Percentiles rank a stretch among this genome's conserved stretches.
phyloP scores from a whole-genome alignment of 2,888 invertebrate species.

The Adelphocoris suturalis region DNA sequence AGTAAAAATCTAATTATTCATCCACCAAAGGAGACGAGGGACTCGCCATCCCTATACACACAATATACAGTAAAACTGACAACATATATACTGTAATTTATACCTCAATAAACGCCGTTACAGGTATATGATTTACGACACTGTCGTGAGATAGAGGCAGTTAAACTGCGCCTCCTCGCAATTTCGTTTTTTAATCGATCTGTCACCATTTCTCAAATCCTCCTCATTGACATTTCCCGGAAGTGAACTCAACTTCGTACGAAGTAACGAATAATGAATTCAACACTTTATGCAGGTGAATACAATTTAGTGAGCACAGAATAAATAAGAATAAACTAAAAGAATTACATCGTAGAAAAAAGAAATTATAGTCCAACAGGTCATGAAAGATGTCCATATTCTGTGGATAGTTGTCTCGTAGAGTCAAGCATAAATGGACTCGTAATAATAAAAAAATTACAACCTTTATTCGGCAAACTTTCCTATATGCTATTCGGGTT shows the following conservation, averaged over 20 bases:
- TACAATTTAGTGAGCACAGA: too few species aligned
- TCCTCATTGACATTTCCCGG: neutral
- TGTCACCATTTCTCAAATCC: conserved; percentile 55
- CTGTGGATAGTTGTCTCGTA: too few species aligned
- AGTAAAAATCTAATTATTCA: conserved; percentile 66
- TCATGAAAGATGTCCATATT: too few species aligned
- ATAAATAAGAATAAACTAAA: too few species aligned
- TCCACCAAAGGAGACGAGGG: conserved; percentile 34
- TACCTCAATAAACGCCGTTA: conserved; percentile 66
- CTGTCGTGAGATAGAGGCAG: conserved; percentile 59
- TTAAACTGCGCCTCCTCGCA: conserved; percentile 61
- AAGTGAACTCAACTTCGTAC: neutral
- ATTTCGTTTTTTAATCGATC: conserved; percentile 62
- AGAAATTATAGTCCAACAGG: too few species aligned
- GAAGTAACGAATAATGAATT: neutral
- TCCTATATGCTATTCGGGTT: too few species aligned
- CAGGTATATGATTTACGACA: conserved; percentile 67
- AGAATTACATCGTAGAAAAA: too few species aligned
- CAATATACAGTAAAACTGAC: conserved; percentile 72
- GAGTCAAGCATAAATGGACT: too few species aligned
- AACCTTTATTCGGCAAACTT: too few species aligned
- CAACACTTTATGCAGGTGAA: conserved; percentile 5
- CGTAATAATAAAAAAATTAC: too few species aligned
- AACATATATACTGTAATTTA: conserved; percentile 70
- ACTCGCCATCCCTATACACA: conserved; percentile 55